phyloP scores from a whole-genome alignment of 2,113 vertebrate genomes.

The Ameiurus melas region DNA sequence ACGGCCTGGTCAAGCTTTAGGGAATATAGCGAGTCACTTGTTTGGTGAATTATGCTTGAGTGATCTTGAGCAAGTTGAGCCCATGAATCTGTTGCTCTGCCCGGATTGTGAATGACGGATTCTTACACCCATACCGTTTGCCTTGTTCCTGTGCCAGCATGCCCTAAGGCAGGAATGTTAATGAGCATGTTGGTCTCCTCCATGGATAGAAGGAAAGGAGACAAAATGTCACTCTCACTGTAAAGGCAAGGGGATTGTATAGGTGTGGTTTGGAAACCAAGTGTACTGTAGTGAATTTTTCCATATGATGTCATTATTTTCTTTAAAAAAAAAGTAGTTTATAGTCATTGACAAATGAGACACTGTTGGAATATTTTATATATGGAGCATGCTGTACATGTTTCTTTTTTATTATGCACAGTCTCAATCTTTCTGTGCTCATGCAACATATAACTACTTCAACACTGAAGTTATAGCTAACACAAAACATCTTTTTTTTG shows the following conservation, averaged over 20 bases:
- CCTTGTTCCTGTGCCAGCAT: conserved; percentile 54
- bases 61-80: conserved; percentile 53
- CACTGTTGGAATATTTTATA: neutral
- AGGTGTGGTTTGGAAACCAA: conserved; percentile 19
- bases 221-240: conserved; percentile 34
- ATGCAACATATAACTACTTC: neutral
- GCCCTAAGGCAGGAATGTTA: conserved; percentile 69
- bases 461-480: neutral
- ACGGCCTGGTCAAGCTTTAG: conserved; percentile 36
- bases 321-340: neutral
- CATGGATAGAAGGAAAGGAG: conserved; percentile 51
- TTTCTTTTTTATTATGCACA: conserved; percentile 12
- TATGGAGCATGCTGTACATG: neutral
- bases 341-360: neutral
- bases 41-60: conserved; percentile 58
- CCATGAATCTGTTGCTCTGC: conserved; percentile 52
- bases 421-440: neutral
- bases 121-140: conserved; percentile 45
- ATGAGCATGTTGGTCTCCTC: conserved; percentile 63
- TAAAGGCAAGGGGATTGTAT: neutral
- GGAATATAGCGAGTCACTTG: conserved; percentile 17
- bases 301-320: conserved; percentile 9
- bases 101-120: conserved; percentile 45
- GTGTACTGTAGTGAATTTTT: neutral
- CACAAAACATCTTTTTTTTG: conserved; percentile 10